A percentile compares a stretch with the other conserved stretches of the same genome.
phyloP scores from a whole-genome alignment of 30 jellyfish, hydroid and myxozoan species.

The Aurelia aurita complex sp. Pacific region DNA sequence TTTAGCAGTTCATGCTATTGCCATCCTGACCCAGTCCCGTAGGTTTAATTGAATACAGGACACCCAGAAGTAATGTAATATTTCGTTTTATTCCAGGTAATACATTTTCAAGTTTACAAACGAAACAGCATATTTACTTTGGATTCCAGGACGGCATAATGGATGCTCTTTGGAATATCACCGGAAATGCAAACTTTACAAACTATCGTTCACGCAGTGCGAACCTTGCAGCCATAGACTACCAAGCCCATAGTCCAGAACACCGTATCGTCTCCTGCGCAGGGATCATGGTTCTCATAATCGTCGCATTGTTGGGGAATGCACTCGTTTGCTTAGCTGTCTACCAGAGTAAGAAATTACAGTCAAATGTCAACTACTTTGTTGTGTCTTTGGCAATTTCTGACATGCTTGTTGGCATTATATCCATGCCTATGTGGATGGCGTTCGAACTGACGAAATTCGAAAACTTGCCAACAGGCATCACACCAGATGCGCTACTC shows the following conservation, averaged over 20 bases:
- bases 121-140: too few species aligned
- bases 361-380: constrained; percentile 76
- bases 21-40: too few species aligned
- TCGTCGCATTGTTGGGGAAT: constrained; percentile 84
- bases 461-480: constrained; percentile 45
- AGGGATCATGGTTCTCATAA: constrained; percentile 76
- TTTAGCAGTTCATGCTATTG: too few species aligned
- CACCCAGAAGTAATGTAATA: too few species aligned
- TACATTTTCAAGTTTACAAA: too few species aligned
- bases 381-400: constrained; percentile 87
- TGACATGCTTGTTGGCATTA: constrained; percentile 78
- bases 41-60: too few species aligned
- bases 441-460: constrained; percentile 78
- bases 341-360: constrained; percentile 71
- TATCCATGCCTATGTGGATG: constrained; percentile 94
- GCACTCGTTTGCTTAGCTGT: constrained; percentile 92
- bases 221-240: constrained; percentile 25
- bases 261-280: constrained; percentile 73
- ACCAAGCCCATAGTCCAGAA: constrained; percentile 58
- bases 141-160: neutral
- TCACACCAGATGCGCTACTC: constrained; percentile 26
- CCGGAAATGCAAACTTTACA: neutral
- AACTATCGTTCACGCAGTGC: neutral
- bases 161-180: constrained; percentile 36
- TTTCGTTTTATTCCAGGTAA: too few species aligned